A percentile compares a stretch with the other conserved stretches of the same genome.
Evolutionary conservation across 2,113 vertebrate genomes (phyloP).

Genomic region (Microcebus murinus): DNA sequence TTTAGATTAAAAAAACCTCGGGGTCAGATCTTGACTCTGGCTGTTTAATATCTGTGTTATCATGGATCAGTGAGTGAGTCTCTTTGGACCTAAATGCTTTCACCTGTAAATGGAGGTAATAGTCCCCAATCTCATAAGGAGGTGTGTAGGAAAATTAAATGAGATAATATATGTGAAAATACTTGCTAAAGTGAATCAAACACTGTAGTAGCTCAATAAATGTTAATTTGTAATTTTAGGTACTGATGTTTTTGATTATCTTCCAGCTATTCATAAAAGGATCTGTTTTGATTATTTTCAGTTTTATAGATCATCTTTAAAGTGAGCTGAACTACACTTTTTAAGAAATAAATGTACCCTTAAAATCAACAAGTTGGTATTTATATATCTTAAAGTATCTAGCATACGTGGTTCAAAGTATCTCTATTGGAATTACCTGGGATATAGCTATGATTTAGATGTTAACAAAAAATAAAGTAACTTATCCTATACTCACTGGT

Average conservation of each 20-base stretch:
- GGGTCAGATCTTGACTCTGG: conserved; percentile 7
- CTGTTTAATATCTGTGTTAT: neutral
- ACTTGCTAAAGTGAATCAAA: neutral
- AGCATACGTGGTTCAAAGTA: neutral
- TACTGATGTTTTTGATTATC: neutral
- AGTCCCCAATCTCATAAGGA: neutral
- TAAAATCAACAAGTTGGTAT: conserved; percentile 48
- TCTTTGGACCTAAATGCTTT: neutral
- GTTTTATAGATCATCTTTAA: conserved; percentile 1
- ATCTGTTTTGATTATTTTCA: conserved; percentile 40
- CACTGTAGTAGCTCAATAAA: neutral
- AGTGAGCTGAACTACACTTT: neutral
- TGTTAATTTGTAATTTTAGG: neutral
- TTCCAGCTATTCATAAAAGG: conserved; percentile 14
- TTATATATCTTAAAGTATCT: conserved; percentile 12
- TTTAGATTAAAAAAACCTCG: neutral
- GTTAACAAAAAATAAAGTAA: conserved; percentile 71
- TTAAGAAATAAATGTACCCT: conserved; percentile 31
- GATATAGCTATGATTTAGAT: conserved; percentile 38
- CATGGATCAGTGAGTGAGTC: neutral
- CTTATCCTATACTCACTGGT: conserved; percentile 37
- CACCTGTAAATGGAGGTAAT: neutral
- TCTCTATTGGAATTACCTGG: conserved; percentile 23
- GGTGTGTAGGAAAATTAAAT: neutral
- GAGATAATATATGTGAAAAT: conserved; percentile 22